Base-by-base conservation (phyloP, 2,797 vertebrate genomes). In the Brachyrhaphis roseni region DNA sequence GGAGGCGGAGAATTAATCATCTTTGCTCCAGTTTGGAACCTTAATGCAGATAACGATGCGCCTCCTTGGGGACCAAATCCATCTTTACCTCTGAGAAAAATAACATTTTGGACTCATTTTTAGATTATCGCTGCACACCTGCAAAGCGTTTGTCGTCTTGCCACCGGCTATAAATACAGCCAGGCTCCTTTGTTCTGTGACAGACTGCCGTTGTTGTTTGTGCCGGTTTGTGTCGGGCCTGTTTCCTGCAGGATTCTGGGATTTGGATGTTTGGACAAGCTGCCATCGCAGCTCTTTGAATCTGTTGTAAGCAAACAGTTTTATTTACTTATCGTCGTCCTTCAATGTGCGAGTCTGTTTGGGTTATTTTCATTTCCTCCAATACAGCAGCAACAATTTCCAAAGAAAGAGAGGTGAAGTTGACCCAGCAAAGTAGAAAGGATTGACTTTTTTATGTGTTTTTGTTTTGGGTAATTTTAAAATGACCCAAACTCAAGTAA, bases 271-370 rank as follows among this genome's bases (percentile, higher is more conserved):
- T 75, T 41, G 51, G 73, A 74, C 73, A 13, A 18, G 34, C 73
- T 75, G 36, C 64, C 64, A 41, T 39, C n/a, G 51, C 36, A 49
- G 18, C 31, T 55, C 73, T 75, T 75, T 75, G n/a, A 51, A 49
- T 36, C 64, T 41, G 34, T 51, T 73, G 46, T 73, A 34, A 12
- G 53, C 43, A 75, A 59, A 41, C 39, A 43, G 39, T 45, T 75
- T 59, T 57, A 75, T 55, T 75, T 59, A 57, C 34, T 74, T 41
- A 6, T n/a, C 23, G 1, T 49, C 28, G 43, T 47, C 7, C 41
- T 34, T 72, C 41, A 15, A 12, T 28, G 28, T 12, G 43, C 20
- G 13, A 11, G 28, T 34, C 51, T 43, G 53, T 59, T 45, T 11
- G 26, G 39, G 53, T 59, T 75, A 6, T 59, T 55, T 75, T 18